phyloP scores from a whole-genome alignment of 2,113 vertebrate species.

The Pantherophis guttatus region DNA sequence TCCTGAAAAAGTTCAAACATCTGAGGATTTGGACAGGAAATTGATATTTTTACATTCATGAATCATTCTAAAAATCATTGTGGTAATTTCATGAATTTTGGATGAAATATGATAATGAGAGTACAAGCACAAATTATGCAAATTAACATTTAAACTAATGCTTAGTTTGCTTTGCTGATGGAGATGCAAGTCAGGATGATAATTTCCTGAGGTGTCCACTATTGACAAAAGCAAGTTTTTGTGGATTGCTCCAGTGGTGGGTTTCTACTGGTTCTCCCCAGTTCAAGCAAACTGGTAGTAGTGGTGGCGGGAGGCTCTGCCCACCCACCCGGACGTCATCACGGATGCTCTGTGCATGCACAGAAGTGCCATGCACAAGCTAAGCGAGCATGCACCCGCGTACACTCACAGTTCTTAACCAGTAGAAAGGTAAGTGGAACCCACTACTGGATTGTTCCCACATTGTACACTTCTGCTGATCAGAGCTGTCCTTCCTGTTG shows the following conservation, averaged over 20 bases:
- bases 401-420: too few species aligned
- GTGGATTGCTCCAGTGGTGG: not conserved
- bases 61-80: not conserved
- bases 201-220: not conserved
- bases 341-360: too few species aligned
- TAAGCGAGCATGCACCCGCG: too few species aligned
- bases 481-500: not conserved
- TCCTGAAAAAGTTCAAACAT: not conserved
- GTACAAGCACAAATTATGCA: not conserved
- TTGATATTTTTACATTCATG: not conserved
- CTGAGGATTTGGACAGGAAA: not conserved
- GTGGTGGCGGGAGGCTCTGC: too few species aligned
- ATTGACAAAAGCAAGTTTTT: not conserved
- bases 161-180: not conserved
- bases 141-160: not conserved
- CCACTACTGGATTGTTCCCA: not conserved
- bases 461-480: not conserved
- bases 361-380: too few species aligned
- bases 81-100: not conserved
- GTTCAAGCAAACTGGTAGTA: too few species aligned
- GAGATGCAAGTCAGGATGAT: not conserved
- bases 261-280: too few species aligned
- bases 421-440: too few species aligned
- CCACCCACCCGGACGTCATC: too few species aligned
- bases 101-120: not conserved